phyloP scores from a whole-genome alignment of 2,797 vertebrate species.

The Mycteria americana region DNA sequence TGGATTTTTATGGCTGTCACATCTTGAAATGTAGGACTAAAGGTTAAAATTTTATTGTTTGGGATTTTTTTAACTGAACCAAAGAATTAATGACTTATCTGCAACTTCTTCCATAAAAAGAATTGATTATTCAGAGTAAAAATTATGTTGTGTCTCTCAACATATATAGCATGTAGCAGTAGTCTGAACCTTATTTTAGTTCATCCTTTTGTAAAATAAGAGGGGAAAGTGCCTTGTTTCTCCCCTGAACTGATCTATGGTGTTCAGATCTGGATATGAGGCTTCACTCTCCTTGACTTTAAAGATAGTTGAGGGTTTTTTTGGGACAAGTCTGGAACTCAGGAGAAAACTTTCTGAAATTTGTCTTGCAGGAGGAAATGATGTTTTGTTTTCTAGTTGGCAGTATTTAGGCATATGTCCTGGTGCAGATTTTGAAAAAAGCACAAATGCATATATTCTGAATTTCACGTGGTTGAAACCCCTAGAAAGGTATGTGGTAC shows the following conservation, averaged over 20 bases:
- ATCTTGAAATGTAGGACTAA: neutral
- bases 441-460: neutral
- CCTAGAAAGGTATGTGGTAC: neutral
- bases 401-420: neutral
- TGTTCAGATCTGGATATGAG: neutral
- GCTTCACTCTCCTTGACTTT: neutral
- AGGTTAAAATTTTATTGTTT: neutral
- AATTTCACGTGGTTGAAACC: neutral
- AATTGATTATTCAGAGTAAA: neutral
- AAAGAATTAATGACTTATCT: neutral
- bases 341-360: neutral
- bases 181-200: neutral
- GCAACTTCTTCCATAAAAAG: neutral
- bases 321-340: neutral
- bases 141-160: neutral
- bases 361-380: neutral
- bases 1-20: neutral
- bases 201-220: neutral
- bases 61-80: neutral
- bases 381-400: neutral
- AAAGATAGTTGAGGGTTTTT: neutral
- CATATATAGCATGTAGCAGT: neutral
- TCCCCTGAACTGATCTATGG: neutral
- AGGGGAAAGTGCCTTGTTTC: neutral
- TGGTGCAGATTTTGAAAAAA: neutral